These are phyloP conservation scores for Drosophila pruinosa DNA, from an alignment of 1,140 invertebrate genomes.

Conservation along the genomic window DNA sequence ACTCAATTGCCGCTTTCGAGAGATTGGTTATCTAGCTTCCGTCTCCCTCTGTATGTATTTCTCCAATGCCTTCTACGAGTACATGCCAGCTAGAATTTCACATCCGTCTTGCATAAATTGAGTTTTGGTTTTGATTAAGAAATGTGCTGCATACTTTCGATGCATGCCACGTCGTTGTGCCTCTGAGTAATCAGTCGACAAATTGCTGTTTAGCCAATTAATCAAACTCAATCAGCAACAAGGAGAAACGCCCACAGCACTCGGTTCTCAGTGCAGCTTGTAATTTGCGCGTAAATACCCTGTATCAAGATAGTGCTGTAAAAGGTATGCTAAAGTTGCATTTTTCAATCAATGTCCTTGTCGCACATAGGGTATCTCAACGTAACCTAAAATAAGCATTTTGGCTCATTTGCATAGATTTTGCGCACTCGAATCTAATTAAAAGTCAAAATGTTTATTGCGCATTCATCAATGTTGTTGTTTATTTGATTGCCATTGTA, in stretches of 20 bases:
- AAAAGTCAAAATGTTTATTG: conserved; percentile 40
- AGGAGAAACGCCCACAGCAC: conserved; percentile 29
- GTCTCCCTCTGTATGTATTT: not conserved
- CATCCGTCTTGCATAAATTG: conserved; percentile 56
- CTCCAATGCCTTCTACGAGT: not conserved
- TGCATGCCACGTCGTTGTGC: conserved; percentile 41
- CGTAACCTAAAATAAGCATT: not conserved
- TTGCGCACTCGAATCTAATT: conserved; percentile 30
- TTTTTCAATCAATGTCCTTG: too few species aligned
- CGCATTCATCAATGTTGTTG: conserved; percentile 42
- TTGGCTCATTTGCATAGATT: conserved; percentile 7
- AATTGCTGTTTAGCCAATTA: conserved; percentile 52
- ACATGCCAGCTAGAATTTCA: conserved; percentile 1
- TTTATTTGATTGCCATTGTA: not conserved
- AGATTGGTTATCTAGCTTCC: not conserved
- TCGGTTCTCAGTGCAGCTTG: not conserved
- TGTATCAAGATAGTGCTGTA: not conserved
- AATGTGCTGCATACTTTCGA: conserved; percentile 24
- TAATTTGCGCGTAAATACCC: conserved; percentile 13
- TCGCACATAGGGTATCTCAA: not conserved
- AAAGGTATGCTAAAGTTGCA: not conserved
- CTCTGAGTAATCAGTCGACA: conserved; percentile 38
- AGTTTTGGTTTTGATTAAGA: not conserved
- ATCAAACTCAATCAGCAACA: conserved; percentile 48
- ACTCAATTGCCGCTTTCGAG: not conserved